Conservation (phyloP, 2,113 vertebrate species). For the Labeo catla region DNA sequence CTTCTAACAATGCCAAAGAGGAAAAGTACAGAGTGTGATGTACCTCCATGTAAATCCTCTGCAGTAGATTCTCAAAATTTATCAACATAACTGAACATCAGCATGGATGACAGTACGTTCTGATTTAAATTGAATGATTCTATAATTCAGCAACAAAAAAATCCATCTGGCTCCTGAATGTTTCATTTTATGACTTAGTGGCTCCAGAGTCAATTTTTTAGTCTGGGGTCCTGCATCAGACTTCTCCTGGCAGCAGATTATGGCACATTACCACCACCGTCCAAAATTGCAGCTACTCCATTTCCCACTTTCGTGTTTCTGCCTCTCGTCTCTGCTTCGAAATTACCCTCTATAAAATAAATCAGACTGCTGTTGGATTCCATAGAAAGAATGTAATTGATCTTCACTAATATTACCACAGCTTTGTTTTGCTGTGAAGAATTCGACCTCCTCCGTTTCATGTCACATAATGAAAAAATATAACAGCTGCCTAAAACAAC, state of each 20-base stretch:
- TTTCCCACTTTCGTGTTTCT: constrained; percentile 29
- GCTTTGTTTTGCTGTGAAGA: constrained; percentile 62
- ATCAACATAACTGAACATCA: background rate
- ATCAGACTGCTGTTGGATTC: constrained; percentile 40
- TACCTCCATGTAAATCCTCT: background rate
- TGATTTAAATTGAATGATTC: background rate
- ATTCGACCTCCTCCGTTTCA: constrained; percentile 55
- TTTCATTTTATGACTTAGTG: constrained; percentile 13
- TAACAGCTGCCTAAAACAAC: constrained; percentile 60
- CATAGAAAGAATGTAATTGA: constrained; percentile 61
- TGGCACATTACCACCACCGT: constrained; percentile 32
- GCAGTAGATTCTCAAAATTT: background rate
- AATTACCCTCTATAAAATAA: constrained; percentile 41
- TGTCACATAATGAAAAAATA: constrained; percentile 73
- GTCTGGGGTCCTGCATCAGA: constrained; percentile 2
- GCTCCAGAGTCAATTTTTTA: background rate
- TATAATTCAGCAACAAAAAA: constrained; percentile 9
- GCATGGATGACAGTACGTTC: background rate
- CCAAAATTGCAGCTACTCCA: constrained; percentile 34
- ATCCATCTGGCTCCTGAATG: background rate
- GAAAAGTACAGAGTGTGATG: background rate
- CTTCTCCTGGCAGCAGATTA: constrained; percentile 30
- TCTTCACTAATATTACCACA: constrained; percentile 66
- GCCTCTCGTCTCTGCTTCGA: background rate
- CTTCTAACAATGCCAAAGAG: background rate